These are phyloP conservation scores for Megalops atlanticus DNA, from an alignment of 2,113 vertebrate genomes.

Conservation along the genomic window DNA sequence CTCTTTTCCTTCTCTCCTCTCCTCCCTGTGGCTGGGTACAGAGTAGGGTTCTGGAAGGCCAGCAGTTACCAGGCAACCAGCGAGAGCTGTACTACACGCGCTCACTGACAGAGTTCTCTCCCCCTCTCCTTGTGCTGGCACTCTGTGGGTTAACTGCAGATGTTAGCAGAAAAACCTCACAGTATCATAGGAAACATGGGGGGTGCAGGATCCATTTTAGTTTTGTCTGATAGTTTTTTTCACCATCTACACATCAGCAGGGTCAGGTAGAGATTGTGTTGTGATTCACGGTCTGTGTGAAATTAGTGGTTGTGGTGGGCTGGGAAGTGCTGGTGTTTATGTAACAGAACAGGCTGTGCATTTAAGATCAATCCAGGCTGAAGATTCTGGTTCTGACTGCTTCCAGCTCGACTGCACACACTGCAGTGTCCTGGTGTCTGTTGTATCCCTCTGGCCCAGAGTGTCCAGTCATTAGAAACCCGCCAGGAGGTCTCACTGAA, in stretches of 20 bases:
- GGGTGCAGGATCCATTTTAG: not conserved
- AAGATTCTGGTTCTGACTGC: not conserved
- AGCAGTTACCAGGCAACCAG: slow-evolving; percentile 58
- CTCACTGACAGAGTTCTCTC: not conserved
- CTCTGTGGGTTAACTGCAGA: not conserved
- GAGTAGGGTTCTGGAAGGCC: slow-evolving; percentile 35
- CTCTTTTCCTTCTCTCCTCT: not conserved
- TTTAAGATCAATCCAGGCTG: not conserved
- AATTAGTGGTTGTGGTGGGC: slow-evolving; percentile 24
- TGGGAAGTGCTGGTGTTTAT: slow-evolving; percentile 19
- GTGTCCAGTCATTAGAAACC: too few relatives aligned
- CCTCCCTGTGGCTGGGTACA: not conserved
- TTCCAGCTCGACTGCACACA: not conserved
- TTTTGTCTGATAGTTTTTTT: slow-evolving; percentile 6
- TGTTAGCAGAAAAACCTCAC: not conserved
- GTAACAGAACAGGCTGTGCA: slow-evolving; percentile 25
- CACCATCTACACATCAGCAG: not conserved
- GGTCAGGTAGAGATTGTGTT: slow-evolving; percentile 1
- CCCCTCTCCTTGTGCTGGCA: slow-evolving; percentile 43
- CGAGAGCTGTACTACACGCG: slow-evolving; percentile 25
- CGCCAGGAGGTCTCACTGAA: too few relatives aligned
- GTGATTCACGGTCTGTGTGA: slow-evolving; percentile 25
- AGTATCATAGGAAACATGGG: not conserved
- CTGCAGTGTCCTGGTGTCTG: not conserved
- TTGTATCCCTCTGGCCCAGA: too few relatives aligned